A percentile compares a stretch with the other conserved stretches of the same genome.
Conservation (phyloP, 2,888 invertebrate species). For the Arge pagana region DNA sequence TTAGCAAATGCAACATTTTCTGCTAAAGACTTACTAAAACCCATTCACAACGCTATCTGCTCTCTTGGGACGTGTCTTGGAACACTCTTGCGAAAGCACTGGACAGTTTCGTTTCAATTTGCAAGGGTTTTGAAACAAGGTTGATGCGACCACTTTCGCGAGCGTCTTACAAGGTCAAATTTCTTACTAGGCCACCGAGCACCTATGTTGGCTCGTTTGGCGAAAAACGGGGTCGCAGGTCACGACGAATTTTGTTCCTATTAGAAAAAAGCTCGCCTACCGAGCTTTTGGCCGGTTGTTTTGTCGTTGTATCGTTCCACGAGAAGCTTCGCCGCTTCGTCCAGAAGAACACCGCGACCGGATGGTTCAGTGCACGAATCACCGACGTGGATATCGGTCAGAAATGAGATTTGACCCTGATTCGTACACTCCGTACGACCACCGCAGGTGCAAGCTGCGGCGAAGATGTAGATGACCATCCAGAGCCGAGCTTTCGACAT, state of each 20-base stretch:
- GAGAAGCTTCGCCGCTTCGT: constrained; percentile 48
- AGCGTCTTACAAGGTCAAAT: too few species aligned
- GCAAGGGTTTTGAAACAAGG: too few species aligned
- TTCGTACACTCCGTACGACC: constrained; percentile 44
- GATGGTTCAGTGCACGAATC: constrained; percentile 45
- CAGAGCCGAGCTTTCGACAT: constrained; percentile 24
- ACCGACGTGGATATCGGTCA: constrained; percentile 49
- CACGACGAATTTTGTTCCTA: background rate
- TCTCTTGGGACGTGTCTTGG: too few species aligned
- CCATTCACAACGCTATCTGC: too few species aligned
- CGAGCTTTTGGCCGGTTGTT: constrained; percentile 47
- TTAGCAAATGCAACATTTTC: too few species aligned
- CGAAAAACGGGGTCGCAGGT: too few species aligned
- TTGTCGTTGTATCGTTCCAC: constrained; percentile 47
- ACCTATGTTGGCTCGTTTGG: too few species aligned
- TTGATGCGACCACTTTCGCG: too few species aligned
- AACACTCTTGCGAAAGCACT: too few species aligned
- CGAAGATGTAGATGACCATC: constrained; percentile 36
- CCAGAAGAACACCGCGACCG: constrained; percentile 45
- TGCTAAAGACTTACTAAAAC: too few species aligned
- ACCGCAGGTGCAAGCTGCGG: constrained; percentile 50
- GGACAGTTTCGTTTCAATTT: too few species aligned
- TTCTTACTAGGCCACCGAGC: too few species aligned
- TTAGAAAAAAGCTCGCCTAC: constrained; percentile 37
- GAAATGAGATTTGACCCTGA: constrained; percentile 42